A percentile compares a stretch with the other conserved stretches of the same genome.
Conservation (phyloP, 2,113 vertebrate species). For the Melanotaenia duboulayi region DNA sequence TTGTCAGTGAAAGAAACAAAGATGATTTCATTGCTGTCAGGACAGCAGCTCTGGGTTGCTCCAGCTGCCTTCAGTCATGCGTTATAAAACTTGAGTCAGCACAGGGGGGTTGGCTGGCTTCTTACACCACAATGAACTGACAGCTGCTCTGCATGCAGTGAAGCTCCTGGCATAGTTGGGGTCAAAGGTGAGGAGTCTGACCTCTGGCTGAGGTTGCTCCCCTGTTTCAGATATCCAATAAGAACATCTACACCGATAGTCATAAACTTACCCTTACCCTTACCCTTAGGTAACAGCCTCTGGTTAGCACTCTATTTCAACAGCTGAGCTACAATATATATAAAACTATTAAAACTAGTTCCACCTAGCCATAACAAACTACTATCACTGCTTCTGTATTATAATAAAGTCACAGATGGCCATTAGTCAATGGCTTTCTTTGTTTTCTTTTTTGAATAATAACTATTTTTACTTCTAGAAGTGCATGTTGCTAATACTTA, state of each 20-base stretch:
- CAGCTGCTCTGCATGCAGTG: conserved; percentile 26
- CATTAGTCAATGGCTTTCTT: neutral
- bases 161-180: conserved; percentile 47
- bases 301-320: neutral
- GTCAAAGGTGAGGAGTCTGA: conserved; percentile 59
- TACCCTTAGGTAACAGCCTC: no score
- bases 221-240: conserved; percentile 3
- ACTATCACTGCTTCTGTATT: neutral
- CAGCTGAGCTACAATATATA: neutral
- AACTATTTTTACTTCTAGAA: no score
- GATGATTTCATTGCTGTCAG: neutral
- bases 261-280: no score
- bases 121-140: conserved; percentile 26
- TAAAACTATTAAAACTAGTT: neutral
- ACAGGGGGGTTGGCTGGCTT: conserved; percentile 16
- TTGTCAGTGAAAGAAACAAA: conserved; percentile 10
- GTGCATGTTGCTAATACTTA: neutral
- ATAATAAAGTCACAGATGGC: neutral
- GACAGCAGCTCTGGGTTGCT: conserved; percentile 22
- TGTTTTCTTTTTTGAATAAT: neutral
- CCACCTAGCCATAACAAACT: neutral
- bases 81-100: conserved; percentile 50
- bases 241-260: neutral
- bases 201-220: conserved; percentile 13
- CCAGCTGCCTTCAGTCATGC: conserved; percentile 44